Conservation (phyloP, 2,113 vertebrate genomes). For the Kryptolebias marmoratus region DNA sequence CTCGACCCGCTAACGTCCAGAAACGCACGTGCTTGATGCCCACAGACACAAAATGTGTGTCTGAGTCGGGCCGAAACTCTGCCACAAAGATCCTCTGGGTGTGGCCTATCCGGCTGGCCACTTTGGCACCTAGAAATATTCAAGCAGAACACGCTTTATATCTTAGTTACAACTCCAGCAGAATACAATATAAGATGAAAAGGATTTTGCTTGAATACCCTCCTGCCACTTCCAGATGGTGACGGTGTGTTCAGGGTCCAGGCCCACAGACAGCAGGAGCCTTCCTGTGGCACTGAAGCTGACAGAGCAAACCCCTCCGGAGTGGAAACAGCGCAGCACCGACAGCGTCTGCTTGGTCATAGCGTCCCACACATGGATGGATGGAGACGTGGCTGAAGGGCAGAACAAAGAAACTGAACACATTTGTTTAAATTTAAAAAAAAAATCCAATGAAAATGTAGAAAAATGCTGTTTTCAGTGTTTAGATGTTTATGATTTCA, state of each 20-base stretch:
- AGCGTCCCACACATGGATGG: conserved; percentile 97
- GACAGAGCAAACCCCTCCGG: conserved; percentile 92
- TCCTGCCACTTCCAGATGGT: conserved; percentile 99
- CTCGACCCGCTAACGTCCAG: conserved; percentile 94
- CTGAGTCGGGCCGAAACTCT: conserved; percentile 97
- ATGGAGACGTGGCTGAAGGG: conserved; percentile 89
- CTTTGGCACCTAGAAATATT: conserved; percentile 87
- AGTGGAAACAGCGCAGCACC: conserved; percentile 92
- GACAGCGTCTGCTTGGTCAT: conserved; percentile 95
- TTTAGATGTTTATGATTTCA: no score
- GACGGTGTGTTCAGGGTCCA: conserved; percentile 92
- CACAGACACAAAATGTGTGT: conserved; percentile 97
- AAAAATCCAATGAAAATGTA: no score
- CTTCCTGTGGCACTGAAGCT: conserved; percentile 98
- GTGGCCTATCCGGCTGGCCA: conserved; percentile 91
- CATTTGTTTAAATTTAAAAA: not conserved
- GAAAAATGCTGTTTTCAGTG: no score
- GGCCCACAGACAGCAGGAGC: conserved; percentile 91
- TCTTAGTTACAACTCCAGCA: not conserved
- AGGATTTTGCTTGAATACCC: conserved; percentile 64
- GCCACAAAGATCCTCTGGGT: conserved; percentile 97
- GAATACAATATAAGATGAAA: not conserved
- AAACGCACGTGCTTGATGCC: conserved; percentile 97
- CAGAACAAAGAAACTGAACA: not conserved
- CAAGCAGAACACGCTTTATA: conserved; percentile 8